Evolutionary conservation across 2,113 vertebrate genomes (phyloP).

Genomic region (Eptatretus burgeri): DNA sequence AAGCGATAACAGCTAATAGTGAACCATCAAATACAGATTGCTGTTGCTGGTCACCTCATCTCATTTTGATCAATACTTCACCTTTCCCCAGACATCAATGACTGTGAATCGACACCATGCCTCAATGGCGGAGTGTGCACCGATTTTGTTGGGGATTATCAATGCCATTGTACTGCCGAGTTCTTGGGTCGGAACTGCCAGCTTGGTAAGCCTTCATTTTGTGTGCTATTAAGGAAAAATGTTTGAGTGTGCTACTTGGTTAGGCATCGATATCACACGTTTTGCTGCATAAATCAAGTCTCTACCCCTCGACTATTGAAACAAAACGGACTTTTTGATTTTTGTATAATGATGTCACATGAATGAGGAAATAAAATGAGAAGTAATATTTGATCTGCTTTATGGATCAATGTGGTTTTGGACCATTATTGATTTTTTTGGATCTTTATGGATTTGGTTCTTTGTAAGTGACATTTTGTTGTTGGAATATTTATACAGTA

Average conservation of each 20-base stretch:
- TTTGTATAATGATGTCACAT: background rate
- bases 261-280: background rate
- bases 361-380: too few species aligned
- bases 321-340: background rate
- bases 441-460: too few species aligned
- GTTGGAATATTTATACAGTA: too few species aligned
- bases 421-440: too few species aligned
- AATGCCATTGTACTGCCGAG: conserved; percentile 84
- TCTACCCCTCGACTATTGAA: background rate
- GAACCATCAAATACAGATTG: too few species aligned
- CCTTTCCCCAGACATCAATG: conserved; percentile 48
- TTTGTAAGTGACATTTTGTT: too few species aligned
- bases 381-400: too few species aligned
- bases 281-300: background rate
- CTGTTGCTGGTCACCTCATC: too few species aligned
- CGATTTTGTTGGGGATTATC: conserved; percentile 78
- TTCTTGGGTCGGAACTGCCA: conserved; percentile 96
- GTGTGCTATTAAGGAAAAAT: background rate
- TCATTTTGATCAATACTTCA: too few species aligned
- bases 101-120: conserved; percentile 71
- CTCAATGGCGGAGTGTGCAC: conserved; percentile 84
- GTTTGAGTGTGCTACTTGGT: background rate
- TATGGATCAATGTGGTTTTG: too few species aligned
- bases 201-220: conserved; percentile 43
- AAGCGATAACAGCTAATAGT: too few species aligned